Evolutionary conservation across 1,140 invertebrate species (phyloP).

Genomic region (Lasioglossum baleicum): DNA sequence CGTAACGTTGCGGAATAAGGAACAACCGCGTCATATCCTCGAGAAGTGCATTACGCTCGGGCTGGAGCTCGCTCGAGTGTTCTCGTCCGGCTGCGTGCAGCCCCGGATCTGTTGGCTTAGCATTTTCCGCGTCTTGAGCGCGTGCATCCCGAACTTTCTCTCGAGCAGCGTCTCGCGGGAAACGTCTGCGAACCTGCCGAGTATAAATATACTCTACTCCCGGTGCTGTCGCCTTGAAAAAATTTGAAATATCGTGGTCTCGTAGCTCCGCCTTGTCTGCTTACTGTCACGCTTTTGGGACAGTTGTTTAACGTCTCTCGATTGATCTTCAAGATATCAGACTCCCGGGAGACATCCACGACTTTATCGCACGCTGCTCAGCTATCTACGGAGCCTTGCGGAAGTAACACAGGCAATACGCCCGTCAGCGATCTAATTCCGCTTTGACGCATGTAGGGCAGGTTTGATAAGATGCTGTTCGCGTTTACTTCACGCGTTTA

Average conservation of each 20-base stretch:
- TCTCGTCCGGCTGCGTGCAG: constrained; percentile 35
- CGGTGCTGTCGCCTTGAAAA: constrained; percentile 16
- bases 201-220: constrained; percentile 24
- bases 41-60: constrained; percentile 45
- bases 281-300: background rate
- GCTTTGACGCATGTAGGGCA: background rate
- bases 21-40: constrained; percentile 35
- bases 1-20: constrained; percentile 23
- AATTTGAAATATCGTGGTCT: constrained; percentile 1
- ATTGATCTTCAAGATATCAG: background rate
- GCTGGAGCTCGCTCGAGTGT: constrained; percentile 49
- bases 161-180: constrained; percentile 12
- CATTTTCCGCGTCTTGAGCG: constrained; percentile 48
- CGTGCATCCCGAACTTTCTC: constrained; percentile 28
- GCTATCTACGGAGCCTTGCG: background rate
- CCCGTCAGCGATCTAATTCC: background rate
- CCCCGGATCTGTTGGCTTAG: constrained; percentile 27
- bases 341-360: background rate
- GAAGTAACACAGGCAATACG: background rate
- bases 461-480: background rate
- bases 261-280: background rate
- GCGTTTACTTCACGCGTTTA: too few relatives aligned
- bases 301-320: background rate
- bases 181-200: background rate
- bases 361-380: background rate